A percentile compares a stretch with the other conserved stretches of the same genome.
These are phyloP conservation scores for Oasisia sp. DNA, from an alignment of 2,888 invertebrate species.

Conservation along the genomic window DNA sequence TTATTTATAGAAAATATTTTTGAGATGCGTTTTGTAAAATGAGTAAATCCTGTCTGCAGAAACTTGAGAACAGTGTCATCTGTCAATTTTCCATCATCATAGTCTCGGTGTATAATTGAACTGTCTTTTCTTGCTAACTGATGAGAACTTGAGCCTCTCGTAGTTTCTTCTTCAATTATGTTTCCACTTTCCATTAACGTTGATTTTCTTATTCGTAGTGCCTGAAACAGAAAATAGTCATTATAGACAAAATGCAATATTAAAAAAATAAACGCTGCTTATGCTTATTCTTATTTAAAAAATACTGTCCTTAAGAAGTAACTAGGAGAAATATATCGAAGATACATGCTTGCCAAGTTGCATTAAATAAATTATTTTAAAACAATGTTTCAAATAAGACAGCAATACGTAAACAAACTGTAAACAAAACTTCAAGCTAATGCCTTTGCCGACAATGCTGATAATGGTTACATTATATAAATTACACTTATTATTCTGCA, in stretches of 20 bases:
- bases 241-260: not conserved
- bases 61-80: not conserved
- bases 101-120: not conserved
- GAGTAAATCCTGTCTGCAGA: not conserved
- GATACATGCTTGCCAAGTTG: too few species aligned
- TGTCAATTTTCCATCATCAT: not conserved
- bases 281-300: too few species aligned
- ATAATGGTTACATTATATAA: too few species aligned
- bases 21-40: not conserved
- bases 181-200: not conserved
- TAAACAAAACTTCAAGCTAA: too few species aligned
- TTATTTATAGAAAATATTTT: not conserved
- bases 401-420: too few species aligned
- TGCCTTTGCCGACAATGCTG: too few species aligned
- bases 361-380: too few species aligned
- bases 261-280: not conserved
- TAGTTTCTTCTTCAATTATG: not conserved
- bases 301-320: too few species aligned
- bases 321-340: too few species aligned
- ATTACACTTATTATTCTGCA: too few species aligned
- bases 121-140: not conserved
- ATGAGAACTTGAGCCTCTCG: not conserved
- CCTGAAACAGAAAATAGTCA: not conserved
- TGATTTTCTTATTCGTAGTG: not conserved
- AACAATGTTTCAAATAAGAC: too few species aligned